Percentiles rank a stretch among this genome's conserved stretches.
These are phyloP conservation scores for Muntiacus muntjak DNA, from an alignment of 2,113 vertebrate species.

Conservation along the genomic window DNA sequence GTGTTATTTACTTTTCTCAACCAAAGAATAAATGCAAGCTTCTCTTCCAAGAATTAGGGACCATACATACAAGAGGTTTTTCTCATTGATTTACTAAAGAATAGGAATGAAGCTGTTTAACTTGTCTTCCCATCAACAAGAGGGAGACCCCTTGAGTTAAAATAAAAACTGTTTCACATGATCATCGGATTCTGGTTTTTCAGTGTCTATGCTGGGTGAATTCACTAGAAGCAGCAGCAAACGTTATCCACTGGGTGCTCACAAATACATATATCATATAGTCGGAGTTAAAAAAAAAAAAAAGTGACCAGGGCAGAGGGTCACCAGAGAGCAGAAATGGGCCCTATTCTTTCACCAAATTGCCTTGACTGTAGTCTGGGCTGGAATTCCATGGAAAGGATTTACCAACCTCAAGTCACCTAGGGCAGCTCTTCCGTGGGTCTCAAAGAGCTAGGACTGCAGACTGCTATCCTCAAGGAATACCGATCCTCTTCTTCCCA, in stretches of 20 bases:
- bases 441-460: neutral
- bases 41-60: neutral
- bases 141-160: neutral
- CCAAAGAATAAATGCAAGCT: neutral
- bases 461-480: neutral
- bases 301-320: neutral
- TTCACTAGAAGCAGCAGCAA: neutral
- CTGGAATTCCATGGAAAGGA: neutral
- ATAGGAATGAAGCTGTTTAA: neutral
- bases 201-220: neutral
- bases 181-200: neutral
- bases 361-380: neutral
- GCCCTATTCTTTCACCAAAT: neutral
- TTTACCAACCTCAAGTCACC: too few species aligned
- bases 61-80: neutral
- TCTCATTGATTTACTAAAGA: neutral
- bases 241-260: neutral
- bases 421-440: neutral
- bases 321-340: neutral
- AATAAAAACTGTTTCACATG: neutral
- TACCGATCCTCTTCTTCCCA: neutral
- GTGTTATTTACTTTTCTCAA: neutral
- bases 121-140: neutral
- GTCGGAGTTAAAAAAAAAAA: neutral
- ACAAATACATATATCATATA: neutral